Percentiles rank a stretch among this genome's conserved stretches.
phyloP scores from a whole-genome alignment of 2,113 vertebrate species.

The Psettodes erumei region DNA sequence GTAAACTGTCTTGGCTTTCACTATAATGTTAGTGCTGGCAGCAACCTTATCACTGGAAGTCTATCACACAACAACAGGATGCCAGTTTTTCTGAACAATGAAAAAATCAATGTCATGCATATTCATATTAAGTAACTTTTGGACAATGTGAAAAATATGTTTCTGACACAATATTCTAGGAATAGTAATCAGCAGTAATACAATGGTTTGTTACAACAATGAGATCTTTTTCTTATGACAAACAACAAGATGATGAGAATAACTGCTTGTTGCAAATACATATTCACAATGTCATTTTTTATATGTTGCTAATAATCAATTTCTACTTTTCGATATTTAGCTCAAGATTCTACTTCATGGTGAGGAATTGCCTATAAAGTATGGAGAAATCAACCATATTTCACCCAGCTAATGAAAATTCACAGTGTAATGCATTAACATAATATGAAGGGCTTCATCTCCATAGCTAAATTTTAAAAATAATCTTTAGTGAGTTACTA shows the following conservation, averaged over 20 bases:
- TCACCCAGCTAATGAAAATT: background rate
- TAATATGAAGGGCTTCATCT: too few relatives aligned
- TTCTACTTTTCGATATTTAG: background rate
- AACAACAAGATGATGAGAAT: background rate
- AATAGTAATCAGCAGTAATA: background rate
- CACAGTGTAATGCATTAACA: too few relatives aligned
- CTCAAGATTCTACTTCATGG: background rate
- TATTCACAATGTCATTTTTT: background rate
- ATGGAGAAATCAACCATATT: background rate
- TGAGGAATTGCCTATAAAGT: background rate
- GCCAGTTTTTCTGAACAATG: constrained; percentile 24
- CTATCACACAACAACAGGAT: constrained; percentile 54
- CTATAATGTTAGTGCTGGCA: constrained; percentile 64
- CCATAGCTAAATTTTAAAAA: background rate
- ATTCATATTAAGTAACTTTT: background rate
- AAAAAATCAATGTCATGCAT: background rate
- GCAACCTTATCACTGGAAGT: constrained; percentile 29
- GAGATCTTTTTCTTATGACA: background rate
- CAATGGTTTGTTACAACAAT: background rate
- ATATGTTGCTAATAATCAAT: background rate
- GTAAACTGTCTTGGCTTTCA: constrained; percentile 73
- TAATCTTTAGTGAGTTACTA: background rate
- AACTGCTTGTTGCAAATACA: background rate
- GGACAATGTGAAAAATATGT: background rate
- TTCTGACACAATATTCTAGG: background rate